Evolutionary conservation across 2,113 vertebrate genomes (phyloP), one percentile per base, ranked within the genome.

Genomic region (Cyrtonyx montezumae): DNA sequence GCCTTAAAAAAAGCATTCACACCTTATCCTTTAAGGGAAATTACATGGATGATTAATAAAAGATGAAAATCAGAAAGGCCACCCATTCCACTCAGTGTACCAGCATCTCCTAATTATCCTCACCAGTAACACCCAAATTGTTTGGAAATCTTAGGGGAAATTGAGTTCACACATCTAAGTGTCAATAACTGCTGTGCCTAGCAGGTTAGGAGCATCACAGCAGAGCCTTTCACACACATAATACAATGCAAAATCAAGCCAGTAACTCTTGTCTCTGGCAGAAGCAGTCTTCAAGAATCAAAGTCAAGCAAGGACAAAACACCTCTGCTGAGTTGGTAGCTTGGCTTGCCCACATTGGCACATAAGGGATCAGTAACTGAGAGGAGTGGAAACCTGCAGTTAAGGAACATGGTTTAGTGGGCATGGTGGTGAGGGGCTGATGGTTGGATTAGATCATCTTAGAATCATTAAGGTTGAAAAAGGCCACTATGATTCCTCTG

Each of bases 11-110:
- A 55, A 32, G 18, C 48, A 91, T 91, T 63, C 7, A 1, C 48
- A 87, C 43, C 56, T 75, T 59, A 65, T 80, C 76, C 62, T 46
- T 71, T 83, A 71, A 61, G 43, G 76, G 48, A 87, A 91, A 91
- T 85, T 79, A 94, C 43, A 85, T 20, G 48, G 46, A 56, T 83
- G 68, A 91, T 89, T 91, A 92, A 79, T 48, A 82, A 91, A 43
- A 79, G 25, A 91, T 78, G 49, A 79, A 40, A 37, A 17, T 87
- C 65, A 53, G 49, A 85, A 83, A 91, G 71, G 46, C 46, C 68
- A 93, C 76, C 40, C 63, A 75, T 70, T 87, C 81, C 42, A 48
- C 28, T 74, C 55, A 70, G 28, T 0, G 0, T 75, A 46, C 23
- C 37, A 75, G 43, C 53, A 75, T 67, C 80, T 83, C 32, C 73